These are phyloP conservation scores for Cephalopholis sonnerati DNA, from an alignment of 2,113 vertebrate genomes.

Conservation along the genomic window DNA sequence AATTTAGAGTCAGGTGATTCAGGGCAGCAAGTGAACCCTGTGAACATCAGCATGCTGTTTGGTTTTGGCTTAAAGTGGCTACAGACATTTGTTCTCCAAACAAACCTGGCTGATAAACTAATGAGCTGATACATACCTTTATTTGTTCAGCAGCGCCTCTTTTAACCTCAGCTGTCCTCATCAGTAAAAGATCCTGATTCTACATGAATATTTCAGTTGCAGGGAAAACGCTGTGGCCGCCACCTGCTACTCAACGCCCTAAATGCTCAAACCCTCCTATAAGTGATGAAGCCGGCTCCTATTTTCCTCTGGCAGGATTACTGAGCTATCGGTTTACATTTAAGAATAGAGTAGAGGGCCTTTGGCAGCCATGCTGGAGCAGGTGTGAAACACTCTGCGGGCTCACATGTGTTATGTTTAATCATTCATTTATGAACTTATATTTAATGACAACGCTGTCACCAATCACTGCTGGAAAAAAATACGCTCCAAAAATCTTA, in stretches of 20 bases:
- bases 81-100: constrained; percentile 6
- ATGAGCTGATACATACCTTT: constrained; percentile 1
- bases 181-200: constrained; percentile 45
- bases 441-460: constrained; percentile 6
- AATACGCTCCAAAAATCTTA: neutral
- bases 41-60: neutral
- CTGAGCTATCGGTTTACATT: constrained; percentile 52
- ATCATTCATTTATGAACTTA: neutral
- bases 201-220: constrained; percentile 74
- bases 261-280: constrained; percentile 25
- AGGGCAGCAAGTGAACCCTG: neutral
- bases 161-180: constrained; percentile 33
- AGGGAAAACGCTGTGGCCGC: constrained; percentile 33
- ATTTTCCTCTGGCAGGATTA: constrained; percentile 28
- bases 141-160: neutral
- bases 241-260: constrained; percentile 41
- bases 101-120: constrained; percentile 12
- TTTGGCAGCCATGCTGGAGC: constrained; percentile 8
- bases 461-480: neutral
- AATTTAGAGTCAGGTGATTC: neutral
- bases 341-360: constrained; percentile 1
- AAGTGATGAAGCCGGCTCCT: constrained; percentile 23
- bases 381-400: constrained; percentile 41
- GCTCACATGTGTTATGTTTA: neutral
- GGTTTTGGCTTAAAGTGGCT: constrained; percentile 4